Evolutionary conservation across 2,888 invertebrate genomes (phyloP).

Genomic region (Chouioia cunea): DNA sequence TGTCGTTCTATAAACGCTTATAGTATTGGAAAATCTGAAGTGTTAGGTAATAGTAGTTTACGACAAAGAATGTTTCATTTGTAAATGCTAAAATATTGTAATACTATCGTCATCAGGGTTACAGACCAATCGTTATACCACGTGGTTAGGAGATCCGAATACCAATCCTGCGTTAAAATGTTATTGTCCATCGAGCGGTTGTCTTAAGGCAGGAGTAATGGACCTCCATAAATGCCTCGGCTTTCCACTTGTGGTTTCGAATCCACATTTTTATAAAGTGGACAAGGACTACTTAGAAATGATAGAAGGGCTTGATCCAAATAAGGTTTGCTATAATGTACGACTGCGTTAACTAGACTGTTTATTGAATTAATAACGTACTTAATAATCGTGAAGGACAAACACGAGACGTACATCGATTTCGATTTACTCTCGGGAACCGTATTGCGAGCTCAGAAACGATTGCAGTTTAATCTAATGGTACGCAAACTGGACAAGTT

Average conservation of each 20-base stretch:
- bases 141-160: constrained; percentile 79
- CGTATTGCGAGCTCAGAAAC: constrained; percentile 79
- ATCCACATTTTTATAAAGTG: constrained; percentile 82
- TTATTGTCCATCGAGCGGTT: constrained; percentile 73
- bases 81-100: neutral
- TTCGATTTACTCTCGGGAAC: constrained; percentile 85
- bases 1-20: constrained; percentile 36
- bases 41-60: constrained; percentile 5
- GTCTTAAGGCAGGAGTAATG: constrained; percentile 80
- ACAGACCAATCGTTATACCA: constrained; percentile 75
- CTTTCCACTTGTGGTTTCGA: constrained; percentile 80
- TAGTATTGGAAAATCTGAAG: neutral
- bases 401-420: constrained; percentile 82
- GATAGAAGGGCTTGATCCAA: constrained; percentile 60
- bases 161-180: constrained; percentile 71
- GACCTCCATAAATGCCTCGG: constrained; percentile 77
- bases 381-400: constrained; percentile 64
- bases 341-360: no score
- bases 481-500: constrained; percentile 76
- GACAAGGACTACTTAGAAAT: constrained; percentile 69
- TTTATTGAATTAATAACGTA: no score
- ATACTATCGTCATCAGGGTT: constrained; percentile 38
- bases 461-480: constrained; percentile 81
- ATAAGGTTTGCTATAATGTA: constrained; percentile 46
- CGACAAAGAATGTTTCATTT: neutral